Base-by-base conservation (phyloP, 2,888 invertebrate genomes). In the Diaphora mendica region DNA sequence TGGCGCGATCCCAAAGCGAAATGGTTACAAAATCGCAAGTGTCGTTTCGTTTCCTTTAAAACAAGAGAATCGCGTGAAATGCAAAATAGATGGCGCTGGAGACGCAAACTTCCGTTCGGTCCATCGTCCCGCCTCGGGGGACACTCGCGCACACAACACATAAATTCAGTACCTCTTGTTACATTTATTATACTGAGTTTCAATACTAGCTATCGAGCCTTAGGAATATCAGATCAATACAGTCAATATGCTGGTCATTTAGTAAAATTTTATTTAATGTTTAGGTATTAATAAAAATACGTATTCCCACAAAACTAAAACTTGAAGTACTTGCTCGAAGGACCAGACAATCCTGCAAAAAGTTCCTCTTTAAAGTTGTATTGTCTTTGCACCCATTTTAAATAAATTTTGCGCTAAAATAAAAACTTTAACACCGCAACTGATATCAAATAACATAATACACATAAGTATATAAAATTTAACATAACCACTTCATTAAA, bases 21-120 rank as follows among this genome's bases (percentile, higher is more conserved):
- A 91, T 90, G 91, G 93, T 92, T 91, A 92, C 94, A 94, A 93
- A 94, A 94, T 92, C 90, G 88, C 88, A 85, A 89, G 87, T 92
- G 91, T 91, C 89, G 87, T 90, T 89, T 87, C 90, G 90, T 89
- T 95, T 94, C 94, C 94, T 94, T 88, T 93, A 92, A 92, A 95
- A 95, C 92, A 94, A 94, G 94, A 94, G 91, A 88, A 94, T 89
- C 82, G 89, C 89, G 84, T 89, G 90, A 89, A 89, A 90, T 88
- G 89, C 87, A 87, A 91, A 91, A 94, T 95, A 94, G 94, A 95
- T 94, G 95, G 94, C 92, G 92, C 86, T 92, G 84, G 84, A 84
- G 93, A 93, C 91, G 90, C 90, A 87, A 84, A 90, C 92, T 94
- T 95, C 94, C 95, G 95, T 90, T 91, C 86, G 78, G 70, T 77